Base-by-base conservation (phyloP, 2,797 vertebrate species). In the Coranthus polyacanthus region DNA sequence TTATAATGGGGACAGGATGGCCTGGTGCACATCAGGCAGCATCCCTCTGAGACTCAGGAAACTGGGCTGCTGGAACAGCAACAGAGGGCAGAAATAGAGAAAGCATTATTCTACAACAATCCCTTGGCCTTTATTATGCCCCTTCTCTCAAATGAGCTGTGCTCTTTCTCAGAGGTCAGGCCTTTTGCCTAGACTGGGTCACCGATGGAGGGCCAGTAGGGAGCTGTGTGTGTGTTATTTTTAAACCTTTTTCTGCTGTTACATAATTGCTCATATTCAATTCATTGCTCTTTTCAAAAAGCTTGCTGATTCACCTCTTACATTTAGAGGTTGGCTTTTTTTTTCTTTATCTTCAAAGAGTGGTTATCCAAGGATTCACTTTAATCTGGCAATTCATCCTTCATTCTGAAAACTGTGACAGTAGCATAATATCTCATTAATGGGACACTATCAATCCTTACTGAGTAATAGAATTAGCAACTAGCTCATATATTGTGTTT, bases 41-140 rank as follows among this genome's bases (percentile, higher is more conserved):
- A 17, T 71, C 77, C 84, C 89, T 68, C 66, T 57, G 84, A 83
- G 87, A 82, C 60, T 51, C 10, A 9, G 71, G 61, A 90, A 88
- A 87, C 74, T 84, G 77, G 86, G 85, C 80, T 90, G 73, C 72
- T 55, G 50, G 55, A 71, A 64, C 72, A 59, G 64, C 57, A 81
- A 62, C 39, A 54, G 16, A 84, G 68, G 62, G 72, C 41, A 75
- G 72, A 76, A 81, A 86, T 80, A 87, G 79, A 79, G 65, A 53
- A 59, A 61, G 49, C 51, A 37, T 79, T 86, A 70, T 81, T 71
- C 86, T 69, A 66, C 47, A 67, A 34, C 42, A 26, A n/a, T 73
- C 69, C 0, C 61, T 54, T 44, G 68, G 78, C 81, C 81, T 72
- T 78, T 62, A 68, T 51, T 55, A 29, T 49, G 60, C 47, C 21